A percentile compares a stretch with the other conserved stretches of the same genome.
Evolutionary conservation across 2,797 vertebrate genomes (phyloP).

Genomic region (Syngnathus acus): DNA sequence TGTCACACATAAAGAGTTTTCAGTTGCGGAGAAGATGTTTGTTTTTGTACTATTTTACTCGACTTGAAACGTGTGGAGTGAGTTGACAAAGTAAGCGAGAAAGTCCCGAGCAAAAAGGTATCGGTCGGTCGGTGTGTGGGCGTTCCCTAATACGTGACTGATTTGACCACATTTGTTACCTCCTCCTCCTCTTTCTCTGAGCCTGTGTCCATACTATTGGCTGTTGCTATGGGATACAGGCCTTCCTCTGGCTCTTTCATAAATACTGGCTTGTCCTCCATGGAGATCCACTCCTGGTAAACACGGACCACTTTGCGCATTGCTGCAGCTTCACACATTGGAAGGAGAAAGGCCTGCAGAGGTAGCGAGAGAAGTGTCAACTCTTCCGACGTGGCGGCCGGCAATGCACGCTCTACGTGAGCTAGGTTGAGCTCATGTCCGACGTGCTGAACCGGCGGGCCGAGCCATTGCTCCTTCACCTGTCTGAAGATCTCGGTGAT

Average conservation of each 20-base stretch:
- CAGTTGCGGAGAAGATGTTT: not conserved
- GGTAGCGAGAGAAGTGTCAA: constrained; percentile 1
- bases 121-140: no score
- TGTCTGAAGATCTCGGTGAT: constrained; percentile 98
- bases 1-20: not conserved
- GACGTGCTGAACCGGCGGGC: not conserved
- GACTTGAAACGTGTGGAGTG: no score
- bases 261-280: constrained; percentile 93
- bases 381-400: not conserved
- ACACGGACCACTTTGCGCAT: constrained; percentile 97
- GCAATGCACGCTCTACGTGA: no score
- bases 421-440: not conserved
- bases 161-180: constrained; percentile 53
- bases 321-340: constrained; percentile 94
- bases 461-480: constrained; percentile 58
- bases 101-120: not conserved
- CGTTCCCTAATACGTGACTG: not conserved
- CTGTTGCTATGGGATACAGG: constrained; percentile 49
- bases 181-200: constrained; percentile 80
- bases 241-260: constrained; percentile 91
- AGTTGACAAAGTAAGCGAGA: no score
- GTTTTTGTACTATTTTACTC: no score
- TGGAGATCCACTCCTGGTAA: constrained; percentile 97
- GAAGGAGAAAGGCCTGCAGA: constrained; percentile 88
- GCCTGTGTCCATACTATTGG: constrained; percentile 46